These are phyloP conservation scores for Lathamus discolor DNA, from an alignment of 2,113 vertebrate genomes.

Conservation along the genomic window DNA sequence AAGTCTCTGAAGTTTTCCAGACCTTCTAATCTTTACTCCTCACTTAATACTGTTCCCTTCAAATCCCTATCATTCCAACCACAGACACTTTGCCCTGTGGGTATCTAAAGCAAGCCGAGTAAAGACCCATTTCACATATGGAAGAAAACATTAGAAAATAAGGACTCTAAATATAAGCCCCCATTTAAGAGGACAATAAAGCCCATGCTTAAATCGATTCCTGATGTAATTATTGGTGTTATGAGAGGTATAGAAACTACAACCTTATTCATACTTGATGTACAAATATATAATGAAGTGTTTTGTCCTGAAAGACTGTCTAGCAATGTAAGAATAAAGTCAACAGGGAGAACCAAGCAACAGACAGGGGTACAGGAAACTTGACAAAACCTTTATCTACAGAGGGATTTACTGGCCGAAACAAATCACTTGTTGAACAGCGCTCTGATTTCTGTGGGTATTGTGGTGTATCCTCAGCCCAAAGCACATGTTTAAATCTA, in stretches of 20 bases:
- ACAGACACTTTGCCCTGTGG: background rate
- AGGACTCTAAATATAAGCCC: background rate
- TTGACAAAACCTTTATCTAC: background rate
- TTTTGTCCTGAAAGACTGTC: background rate
- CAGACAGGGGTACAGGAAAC: background rate
- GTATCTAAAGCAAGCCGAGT: background rate
- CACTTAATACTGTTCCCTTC: background rate
- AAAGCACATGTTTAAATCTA: background rate
- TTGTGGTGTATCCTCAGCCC: background rate
- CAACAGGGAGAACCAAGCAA: background rate
- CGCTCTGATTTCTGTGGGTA: background rate
- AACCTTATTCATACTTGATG: background rate
- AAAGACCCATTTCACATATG: slow-evolving; percentile 15
- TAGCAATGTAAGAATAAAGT: background rate
- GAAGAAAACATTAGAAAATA: slow-evolving; percentile 6
- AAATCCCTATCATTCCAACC: background rate
- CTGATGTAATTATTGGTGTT: slow-evolving; percentile 1
- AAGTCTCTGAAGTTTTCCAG: slow-evolving; percentile 40
- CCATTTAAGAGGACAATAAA: background rate
- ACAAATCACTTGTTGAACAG: slow-evolving; percentile 14
- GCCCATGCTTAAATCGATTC: background rate
- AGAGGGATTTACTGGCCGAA: background rate
- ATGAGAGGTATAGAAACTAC: background rate
- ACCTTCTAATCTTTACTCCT: slow-evolving; percentile 37
- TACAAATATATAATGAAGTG: background rate